Percentiles rank a stretch among this genome's conserved stretches.
Evolutionary conservation across 2,797 vertebrate genomes (phyloP).

Genomic region (Phoebastria nigripes): DNA sequence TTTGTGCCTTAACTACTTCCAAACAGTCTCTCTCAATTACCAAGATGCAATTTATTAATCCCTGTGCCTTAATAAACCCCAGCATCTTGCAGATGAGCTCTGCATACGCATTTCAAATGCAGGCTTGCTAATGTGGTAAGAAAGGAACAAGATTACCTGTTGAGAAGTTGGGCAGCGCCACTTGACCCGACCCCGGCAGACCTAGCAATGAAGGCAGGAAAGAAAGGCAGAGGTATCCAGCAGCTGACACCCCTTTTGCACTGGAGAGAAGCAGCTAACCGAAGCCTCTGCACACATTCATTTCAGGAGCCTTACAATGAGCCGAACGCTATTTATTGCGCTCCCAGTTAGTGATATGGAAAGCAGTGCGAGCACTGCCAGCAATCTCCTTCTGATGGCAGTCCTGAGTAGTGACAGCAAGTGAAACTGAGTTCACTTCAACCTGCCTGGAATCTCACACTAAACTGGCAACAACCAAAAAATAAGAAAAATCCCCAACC

Average conservation of each 20-base stretch:
- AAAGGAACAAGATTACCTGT: conserved; percentile 47
- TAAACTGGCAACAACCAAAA: neutral
- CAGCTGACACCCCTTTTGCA: neutral
- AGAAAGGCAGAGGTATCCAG: neutral
- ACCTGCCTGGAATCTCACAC: neutral
- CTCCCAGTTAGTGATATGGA: neutral
- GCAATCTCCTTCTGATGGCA: conserved; percentile 44
- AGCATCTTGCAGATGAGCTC: neutral
- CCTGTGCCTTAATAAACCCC: neutral
- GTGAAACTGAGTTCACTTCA: neutral
- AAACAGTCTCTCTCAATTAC: neutral
- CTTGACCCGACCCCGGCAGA: neutral
- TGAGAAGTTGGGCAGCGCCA: neutral
- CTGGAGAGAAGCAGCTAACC: neutral
- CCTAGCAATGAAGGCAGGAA: neutral
- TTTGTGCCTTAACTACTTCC: neutral
- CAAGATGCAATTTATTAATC: neutral
- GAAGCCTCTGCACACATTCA: neutral
- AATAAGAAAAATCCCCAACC: neutral
- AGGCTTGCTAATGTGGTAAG: neutral
- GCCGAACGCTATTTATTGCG: neutral
- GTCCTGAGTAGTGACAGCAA: conserved; percentile 25
- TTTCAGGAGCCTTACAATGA: neutral
- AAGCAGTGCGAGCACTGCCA: neutral
- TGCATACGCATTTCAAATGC: neutral